Evolutionary conservation across 2,888 invertebrate genomes (phyloP).

Genomic region (Ferdinandea cuprea): DNA sequence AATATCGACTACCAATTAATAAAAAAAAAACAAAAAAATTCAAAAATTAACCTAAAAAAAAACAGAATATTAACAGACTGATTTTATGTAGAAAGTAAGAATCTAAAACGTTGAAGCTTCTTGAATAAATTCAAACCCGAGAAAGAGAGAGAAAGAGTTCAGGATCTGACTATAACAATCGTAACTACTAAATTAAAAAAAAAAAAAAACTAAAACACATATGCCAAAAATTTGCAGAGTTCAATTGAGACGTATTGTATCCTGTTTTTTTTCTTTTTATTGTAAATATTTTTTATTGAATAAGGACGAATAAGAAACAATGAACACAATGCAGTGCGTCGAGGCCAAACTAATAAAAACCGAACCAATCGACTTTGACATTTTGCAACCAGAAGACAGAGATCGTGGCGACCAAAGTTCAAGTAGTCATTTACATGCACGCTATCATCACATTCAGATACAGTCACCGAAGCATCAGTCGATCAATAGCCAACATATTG

Average conservation of each 20-base stretch:
- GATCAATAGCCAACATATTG: slow-evolving; percentile 37
- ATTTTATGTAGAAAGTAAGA: slow-evolving; percentile 75
- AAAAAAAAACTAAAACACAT: slow-evolving; percentile 44
- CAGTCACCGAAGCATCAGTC: slow-evolving; percentile 77
- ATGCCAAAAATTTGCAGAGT: slow-evolving; percentile 65
- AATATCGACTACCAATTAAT: slow-evolving; percentile 38
- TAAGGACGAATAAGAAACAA: slow-evolving; percentile 32
- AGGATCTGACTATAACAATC: slow-evolving; percentile 28
- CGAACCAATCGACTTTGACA: slow-evolving; percentile 81
- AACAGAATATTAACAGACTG: slow-evolving; percentile 76
- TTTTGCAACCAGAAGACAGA: slow-evolving; percentile 78
- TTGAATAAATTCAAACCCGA: slow-evolving; percentile 35
- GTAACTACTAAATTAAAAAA: slow-evolving; percentile 25
- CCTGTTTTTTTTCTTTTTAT: slow-evolving; percentile 5
- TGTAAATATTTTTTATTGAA: neutral
- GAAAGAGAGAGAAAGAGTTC: neutral
- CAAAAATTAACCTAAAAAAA: slow-evolving; percentile 60
- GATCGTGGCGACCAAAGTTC: slow-evolving; percentile 63
- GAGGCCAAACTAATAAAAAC: slow-evolving; percentile 81
- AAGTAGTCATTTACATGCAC: slow-evolving; percentile 72
- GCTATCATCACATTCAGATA: slow-evolving; percentile 81
- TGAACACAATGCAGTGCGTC: slow-evolving; percentile 81
- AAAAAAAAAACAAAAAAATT: too few species aligned
- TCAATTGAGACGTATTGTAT: slow-evolving; percentile 36
- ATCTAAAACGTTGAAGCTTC: slow-evolving; percentile 43